Percentiles rank a stretch among this genome's conserved stretches.
Conservation (phyloP, 2,888 invertebrate genomes). For the Drosophila niveifrons region DNA sequence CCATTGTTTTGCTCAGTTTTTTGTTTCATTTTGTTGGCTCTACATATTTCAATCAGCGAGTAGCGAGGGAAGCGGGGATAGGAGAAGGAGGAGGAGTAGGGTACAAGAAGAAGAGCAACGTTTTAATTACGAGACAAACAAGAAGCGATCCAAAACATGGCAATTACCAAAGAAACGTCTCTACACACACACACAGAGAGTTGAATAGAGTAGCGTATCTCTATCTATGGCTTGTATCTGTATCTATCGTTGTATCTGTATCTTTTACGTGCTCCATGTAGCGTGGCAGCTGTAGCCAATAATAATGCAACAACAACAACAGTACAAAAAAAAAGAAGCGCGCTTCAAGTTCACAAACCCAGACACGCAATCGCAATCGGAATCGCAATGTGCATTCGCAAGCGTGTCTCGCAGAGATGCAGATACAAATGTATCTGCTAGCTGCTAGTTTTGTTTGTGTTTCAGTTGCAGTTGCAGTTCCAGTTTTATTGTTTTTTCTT, state of each 20-base stretch:
- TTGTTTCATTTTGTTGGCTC: constrained; percentile 40
- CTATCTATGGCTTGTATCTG: constrained; percentile 16
- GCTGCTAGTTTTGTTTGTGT: constrained; percentile 16
- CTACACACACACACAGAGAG: constrained; percentile 8
- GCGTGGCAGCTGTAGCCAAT: constrained; percentile 55
- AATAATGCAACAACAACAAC: constrained; percentile 11
- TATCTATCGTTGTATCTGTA: constrained; percentile 51
- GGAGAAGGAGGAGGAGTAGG: background rate
- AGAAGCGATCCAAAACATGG: constrained; percentile 63
- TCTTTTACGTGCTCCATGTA: constrained; percentile 72
- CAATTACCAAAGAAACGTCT: constrained; percentile 55
- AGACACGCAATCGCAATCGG: constrained; percentile 52
- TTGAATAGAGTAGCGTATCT: constrained; percentile 12
- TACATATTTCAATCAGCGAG: constrained; percentile 70
- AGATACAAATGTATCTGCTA: constrained; percentile 63
- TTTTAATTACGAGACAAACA: constrained; percentile 63
- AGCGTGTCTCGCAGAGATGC: constrained; percentile 38
- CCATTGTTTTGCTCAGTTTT: constrained; percentile 51
- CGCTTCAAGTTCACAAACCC: constrained; percentile 61
- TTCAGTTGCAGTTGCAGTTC: too few species aligned
- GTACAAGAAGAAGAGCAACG: constrained; percentile 30
- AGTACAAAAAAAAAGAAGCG: constrained; percentile 27
- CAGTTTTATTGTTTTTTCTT: background rate
- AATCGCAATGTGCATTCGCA: constrained; percentile 33
- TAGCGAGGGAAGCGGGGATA: too few species aligned